Evolutionary conservation across 2,888 invertebrate genomes (phyloP), one percentile per base, ranked within the genome.

Genomic region (Scaeva pyrastri): DNA sequence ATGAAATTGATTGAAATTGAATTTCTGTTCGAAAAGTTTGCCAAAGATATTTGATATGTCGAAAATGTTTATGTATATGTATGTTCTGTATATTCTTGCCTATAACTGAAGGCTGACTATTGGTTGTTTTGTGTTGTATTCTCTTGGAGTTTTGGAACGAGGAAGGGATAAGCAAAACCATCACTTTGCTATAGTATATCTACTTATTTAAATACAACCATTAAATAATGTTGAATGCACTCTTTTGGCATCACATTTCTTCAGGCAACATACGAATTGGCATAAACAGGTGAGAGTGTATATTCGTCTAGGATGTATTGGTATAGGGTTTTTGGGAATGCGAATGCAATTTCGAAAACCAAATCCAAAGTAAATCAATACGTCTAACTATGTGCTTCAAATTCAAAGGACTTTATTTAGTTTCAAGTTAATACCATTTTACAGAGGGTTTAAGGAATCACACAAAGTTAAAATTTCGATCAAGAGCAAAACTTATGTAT

Each of bases 1-100:
- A 86, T 82, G 82, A 78, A 86, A 82, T 86, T 86, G 82, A 86
- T 86, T 86, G 85, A 86, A 86, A 86, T 86, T 86, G 85, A 86
- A 86, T 82, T 82, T 86, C 82, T 75, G 86, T 86, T 74, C 74
- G 23, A 82, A 86, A 52, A 70, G 86, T 82, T 82, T 64, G 68
- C 86, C 82, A 77, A 76, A 86, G 77, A 76, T 76, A 81, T 81
- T 86, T 81, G 81, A 81, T 86, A 86, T 77, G 85, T 81, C 73
- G 50, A 70, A 74, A 62, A 36, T 31, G 31, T 56, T 36, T 78
- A 76, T 58, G 56, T 75, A 14, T 12, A 4, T 14, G 26, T 52
- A n/a, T 80, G 31, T 74, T 56, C 21, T 52, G 23, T 71, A 43
- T 52, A 56, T 60, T 72, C 80, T 62, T 71, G 56, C 74, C 52